Evolutionary conservation across 92 coral and sea anemone species (phyloP).

Genomic region (Diadumene lineata): DNA sequence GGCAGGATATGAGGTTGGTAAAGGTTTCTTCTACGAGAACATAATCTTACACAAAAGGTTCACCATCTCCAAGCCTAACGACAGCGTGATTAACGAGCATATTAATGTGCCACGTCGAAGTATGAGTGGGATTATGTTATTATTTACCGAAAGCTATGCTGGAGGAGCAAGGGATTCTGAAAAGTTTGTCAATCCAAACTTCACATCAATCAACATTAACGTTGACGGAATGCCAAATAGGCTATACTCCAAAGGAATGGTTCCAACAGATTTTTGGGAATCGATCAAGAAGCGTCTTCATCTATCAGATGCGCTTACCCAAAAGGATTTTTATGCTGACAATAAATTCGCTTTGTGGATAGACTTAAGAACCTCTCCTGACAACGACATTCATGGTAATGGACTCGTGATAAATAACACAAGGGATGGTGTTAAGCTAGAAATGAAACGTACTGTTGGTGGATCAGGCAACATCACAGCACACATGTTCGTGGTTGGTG

Average conservation of each 20-base stretch:
- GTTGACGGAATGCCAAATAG: conserved; percentile 53
- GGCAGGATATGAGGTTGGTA: conserved; percentile 22
- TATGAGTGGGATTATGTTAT: conserved; percentile 43
- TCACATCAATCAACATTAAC: conserved; percentile 17
- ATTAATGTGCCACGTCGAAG: conserved; percentile 44
- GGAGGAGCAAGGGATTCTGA: conserved; percentile 52
- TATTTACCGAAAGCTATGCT: conserved; percentile 36
- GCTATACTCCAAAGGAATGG: conserved; percentile 33
- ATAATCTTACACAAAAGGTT: conserved; percentile 52
- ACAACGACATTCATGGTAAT: conserved; percentile 42
- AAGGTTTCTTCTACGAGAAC: too few relatives aligned
- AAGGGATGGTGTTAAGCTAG: conserved; percentile 43
- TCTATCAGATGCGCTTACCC: not conserved
- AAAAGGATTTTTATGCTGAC: conserved; percentile 28
- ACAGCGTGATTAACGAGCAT: conserved; percentile 42
- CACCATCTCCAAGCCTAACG: conserved; percentile 38
- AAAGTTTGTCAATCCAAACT: conserved; percentile 44
- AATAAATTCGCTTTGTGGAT: conserved; percentile 52
- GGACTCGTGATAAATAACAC: conserved; percentile 38
- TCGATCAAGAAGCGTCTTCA: conserved; percentile 19
- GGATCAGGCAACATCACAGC: conserved; percentile 38
- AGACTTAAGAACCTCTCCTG: conserved; percentile 45
- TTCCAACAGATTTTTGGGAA: conserved; percentile 22
- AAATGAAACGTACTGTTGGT: conserved; percentile 1
- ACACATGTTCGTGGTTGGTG: conserved; percentile 36